These are phyloP conservation scores for Epiblema foenella DNA, from an alignment of 2,888 invertebrate species.

Conservation along the genomic window DNA sequence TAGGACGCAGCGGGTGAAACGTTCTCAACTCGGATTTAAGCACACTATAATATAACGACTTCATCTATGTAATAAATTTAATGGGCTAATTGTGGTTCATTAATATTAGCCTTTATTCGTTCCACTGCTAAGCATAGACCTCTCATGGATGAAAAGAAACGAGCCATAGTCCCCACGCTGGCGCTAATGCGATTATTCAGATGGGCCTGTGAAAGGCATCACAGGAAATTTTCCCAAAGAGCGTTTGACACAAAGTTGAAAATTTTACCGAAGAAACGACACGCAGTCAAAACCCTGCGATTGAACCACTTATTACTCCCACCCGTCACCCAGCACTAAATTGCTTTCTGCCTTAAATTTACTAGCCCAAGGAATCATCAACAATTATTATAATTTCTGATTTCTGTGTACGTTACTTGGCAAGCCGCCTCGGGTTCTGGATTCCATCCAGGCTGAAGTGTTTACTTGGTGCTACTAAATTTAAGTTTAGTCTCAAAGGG, in stretches of 20 bases:
- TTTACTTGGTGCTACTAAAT: conserved; percentile 39
- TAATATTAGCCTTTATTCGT: no score
- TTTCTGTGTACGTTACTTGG: conserved; percentile 35
- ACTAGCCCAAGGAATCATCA: conserved; percentile 29
- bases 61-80: no score
- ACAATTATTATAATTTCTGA: conserved; percentile 40
- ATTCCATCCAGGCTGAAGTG: conserved; percentile 39
- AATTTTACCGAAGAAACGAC: not conserved
- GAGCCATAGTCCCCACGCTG: no score
- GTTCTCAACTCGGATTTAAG: not conserved
- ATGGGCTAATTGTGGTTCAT: no score
- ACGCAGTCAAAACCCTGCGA: not conserved
- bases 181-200: no score
- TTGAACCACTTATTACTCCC: not conserved
- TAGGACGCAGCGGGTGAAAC: conserved; percentile 49
- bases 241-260: no score
- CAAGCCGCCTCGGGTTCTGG: conserved; percentile 37
- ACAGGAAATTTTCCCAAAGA: no score
- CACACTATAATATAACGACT: not conserved
- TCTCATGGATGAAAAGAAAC: no score
- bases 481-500: conserved; percentile 40
- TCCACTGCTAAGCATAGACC: no score
- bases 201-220: no score
- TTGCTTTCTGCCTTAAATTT: conserved; percentile 14
- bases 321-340: not conserved